These are phyloP conservation scores for Caenorhabditis sp. DNA, from an alignment of 2,888 invertebrate species.

Conservation along the genomic window DNA sequence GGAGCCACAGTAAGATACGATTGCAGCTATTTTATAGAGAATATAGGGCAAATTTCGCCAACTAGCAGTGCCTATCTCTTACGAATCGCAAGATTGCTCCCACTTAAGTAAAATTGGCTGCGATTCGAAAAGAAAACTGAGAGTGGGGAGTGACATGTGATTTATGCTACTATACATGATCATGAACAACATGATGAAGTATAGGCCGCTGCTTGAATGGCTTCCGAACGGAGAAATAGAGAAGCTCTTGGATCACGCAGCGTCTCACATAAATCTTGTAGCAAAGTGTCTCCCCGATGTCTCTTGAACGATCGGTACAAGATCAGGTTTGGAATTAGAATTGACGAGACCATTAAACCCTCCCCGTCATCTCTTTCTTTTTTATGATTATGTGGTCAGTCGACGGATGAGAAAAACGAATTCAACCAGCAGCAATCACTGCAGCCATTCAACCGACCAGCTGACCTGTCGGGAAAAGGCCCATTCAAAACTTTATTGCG, in stretches of 20 bases:
- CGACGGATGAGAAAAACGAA: constrained; percentile 8
- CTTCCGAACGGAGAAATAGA: constrained; percentile 18
- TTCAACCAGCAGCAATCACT: constrained; percentile 13
- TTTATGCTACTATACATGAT: constrained; percentile 34
- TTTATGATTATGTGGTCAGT: constrained; percentile 56
- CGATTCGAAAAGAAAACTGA: constrained; percentile 16
- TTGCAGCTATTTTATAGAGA: constrained; percentile 25
- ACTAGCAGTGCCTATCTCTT: constrained; percentile 15
- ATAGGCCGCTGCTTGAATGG: constrained; percentile 16
- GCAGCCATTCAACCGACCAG: constrained; percentile 32
- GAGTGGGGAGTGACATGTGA: constrained; percentile 21
- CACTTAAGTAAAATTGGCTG: constrained; percentile 46
- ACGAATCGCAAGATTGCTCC: constrained; percentile 38
- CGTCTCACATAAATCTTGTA: constrained; percentile 28
- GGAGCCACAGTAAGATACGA: not conserved
- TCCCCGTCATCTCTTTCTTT: constrained; percentile 40
- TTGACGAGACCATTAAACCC: constrained; percentile 51
- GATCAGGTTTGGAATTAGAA: constrained; percentile 58
- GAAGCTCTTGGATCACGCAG: constrained; percentile 14
- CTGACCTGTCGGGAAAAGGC: constrained; percentile 33
- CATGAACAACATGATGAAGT: constrained; percentile 34
- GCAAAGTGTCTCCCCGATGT: constrained; percentile 1
- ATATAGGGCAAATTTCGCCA: constrained; percentile 19
- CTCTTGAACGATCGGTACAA: constrained; percentile 8
- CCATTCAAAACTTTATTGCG: constrained; percentile 40